Conservation (phyloP, 2,797 vertebrate genomes). For the Pseudocheirus occidentalis region DNA sequence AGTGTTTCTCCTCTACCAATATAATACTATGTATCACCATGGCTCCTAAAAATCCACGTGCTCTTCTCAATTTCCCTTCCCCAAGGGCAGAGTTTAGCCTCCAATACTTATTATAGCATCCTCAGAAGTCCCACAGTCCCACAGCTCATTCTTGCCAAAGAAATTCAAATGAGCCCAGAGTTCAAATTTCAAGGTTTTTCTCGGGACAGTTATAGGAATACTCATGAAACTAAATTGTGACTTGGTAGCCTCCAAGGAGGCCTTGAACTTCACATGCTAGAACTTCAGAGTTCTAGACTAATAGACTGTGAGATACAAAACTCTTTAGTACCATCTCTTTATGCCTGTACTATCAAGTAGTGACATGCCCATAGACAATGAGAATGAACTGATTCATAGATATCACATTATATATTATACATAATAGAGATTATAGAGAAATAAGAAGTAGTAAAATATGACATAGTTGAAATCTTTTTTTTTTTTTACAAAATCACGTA, state of each 20-base stretch:
- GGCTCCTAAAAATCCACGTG: background rate
- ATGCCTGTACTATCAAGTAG: background rate
- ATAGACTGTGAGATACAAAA: background rate
- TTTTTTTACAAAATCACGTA: background rate
- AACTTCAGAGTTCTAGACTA: background rate
- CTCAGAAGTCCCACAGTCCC: background rate
- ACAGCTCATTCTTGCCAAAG: background rate
- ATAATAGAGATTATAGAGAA: background rate
- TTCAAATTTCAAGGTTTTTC: background rate
- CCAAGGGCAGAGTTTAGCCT: background rate
- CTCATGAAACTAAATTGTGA: too few relatives aligned
- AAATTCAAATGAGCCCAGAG: background rate
- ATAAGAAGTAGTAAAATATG: background rate
- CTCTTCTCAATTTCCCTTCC: background rate
- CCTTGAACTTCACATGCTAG: background rate
- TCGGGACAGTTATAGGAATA: background rate
- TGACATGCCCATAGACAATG: background rate
- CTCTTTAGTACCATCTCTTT: background rate
- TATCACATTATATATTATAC: background rate
- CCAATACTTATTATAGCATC: background rate
- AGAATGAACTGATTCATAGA: background rate
- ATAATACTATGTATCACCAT: background rate
- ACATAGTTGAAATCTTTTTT: background rate
- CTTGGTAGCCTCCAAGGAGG: background rate
- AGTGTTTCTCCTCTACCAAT: background rate